phyloP scores from a whole-genome alignment of 92 coral and sea anemone genomes.

The Porites rus region DNA sequence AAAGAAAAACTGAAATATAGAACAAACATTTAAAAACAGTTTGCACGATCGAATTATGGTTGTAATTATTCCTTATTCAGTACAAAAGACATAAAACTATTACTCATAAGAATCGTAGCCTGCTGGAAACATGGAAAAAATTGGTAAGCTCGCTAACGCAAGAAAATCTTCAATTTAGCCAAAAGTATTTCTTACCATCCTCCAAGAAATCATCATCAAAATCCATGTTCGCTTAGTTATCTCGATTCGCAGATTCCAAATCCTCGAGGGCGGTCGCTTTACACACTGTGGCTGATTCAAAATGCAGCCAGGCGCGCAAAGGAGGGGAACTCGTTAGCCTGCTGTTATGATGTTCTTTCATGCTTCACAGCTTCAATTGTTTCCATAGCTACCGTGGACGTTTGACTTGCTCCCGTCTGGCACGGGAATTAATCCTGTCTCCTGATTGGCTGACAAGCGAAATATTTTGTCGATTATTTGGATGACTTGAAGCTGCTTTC shows the following conservation, averaged over 20 bases:
- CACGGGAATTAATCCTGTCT: background rate
- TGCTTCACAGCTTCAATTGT: constrained; percentile 26
- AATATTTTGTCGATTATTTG: background rate
- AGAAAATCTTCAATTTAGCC: background rate
- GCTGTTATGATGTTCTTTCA: background rate
- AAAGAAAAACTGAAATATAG: background rate
- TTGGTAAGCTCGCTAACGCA: background rate
- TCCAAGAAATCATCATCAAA: constrained; percentile 6
- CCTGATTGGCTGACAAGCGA: background rate
- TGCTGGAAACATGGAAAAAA: background rate
- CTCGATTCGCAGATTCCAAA: constrained; percentile 1
- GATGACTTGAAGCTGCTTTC: background rate
- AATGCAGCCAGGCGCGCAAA: background rate
- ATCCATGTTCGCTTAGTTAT: constrained; percentile 20
- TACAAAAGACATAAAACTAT: background rate
- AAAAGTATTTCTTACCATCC: constrained; percentile 25
- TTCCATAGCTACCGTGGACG: constrained; percentile 27
- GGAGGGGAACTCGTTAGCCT: constrained; percentile 41
- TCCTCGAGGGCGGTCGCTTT: constrained; percentile 15
- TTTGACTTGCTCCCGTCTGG: background rate
- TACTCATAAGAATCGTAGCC: background rate
- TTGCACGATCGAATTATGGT: background rate
- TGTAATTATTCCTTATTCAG: background rate
- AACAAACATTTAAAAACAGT: background rate
- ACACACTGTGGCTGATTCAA: constrained; percentile 20